Evolutionary conservation across 2,797 vertebrate genomes (phyloP).

Genomic region (Leontopithecus rosalia): DNA sequence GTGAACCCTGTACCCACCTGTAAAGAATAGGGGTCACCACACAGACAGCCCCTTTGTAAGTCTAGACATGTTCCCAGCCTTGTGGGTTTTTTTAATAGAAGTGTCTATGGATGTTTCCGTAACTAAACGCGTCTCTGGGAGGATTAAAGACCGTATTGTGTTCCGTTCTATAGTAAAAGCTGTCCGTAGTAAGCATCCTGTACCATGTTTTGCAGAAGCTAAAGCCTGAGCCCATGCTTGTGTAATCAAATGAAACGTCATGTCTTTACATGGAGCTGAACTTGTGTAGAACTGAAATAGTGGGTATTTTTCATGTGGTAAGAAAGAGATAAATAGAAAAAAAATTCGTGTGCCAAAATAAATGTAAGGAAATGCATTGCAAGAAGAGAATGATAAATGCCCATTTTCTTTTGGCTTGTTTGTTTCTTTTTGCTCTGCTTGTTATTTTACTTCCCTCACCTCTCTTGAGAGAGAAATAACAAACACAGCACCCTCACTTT

Average conservation of each 20-base stretch:
- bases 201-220: background rate
- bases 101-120: background rate
- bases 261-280: background rate
- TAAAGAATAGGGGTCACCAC: too few relatives aligned
- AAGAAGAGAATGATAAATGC: background rate
- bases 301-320: background rate
- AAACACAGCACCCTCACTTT: fast-evolving
- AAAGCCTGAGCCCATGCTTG: background rate
- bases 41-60: fast-evolving
- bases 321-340: background rate
- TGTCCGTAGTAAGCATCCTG: background rate
- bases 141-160: background rate
- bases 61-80: background rate
- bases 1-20: background rate
- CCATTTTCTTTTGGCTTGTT: background rate
- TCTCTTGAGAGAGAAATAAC: background rate
- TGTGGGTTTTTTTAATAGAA: background rate
- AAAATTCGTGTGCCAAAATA: background rate
- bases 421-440: background rate
- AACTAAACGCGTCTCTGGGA: background rate
- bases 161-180: fast-evolving
- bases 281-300: background rate
- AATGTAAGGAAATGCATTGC: background rate
- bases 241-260: background rate
- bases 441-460: background rate